Evolutionary conservation across 2,888 invertebrate genomes (phyloP), one percentile per base, ranked within the genome.

Genomic region (Petrolisthes cinctipes): DNA sequence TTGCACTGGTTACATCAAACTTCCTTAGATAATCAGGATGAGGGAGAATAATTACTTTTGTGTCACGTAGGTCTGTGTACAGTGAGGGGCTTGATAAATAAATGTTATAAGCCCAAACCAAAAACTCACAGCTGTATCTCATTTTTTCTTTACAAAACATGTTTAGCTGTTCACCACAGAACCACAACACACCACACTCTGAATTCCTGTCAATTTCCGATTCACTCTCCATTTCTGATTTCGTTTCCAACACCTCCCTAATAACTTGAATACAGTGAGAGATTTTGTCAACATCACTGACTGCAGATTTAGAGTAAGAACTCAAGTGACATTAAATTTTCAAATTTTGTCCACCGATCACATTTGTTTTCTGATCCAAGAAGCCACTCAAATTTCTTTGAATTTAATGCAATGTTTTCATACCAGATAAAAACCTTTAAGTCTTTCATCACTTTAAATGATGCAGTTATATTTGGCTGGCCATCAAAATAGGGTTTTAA

Each of bases 371-470:
- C 82, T 57, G 82, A 61, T 61, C 82, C 82, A 17, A 82, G 37
- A 53, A 80, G 9, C 80, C 80, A 61, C 17, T 61, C 17, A 17
- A 61, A 61, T 61, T 61, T 61, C 17, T 20, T 73, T 73, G 4
- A 73, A 82, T 82, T 23, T 56, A 82, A 61, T 17, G 1, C 20
- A 20, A 3, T 61, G 82, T 61, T 54, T 61, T 82, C 82, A 82
- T 82, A 61, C 82, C 54, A 82, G 61, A 61, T 57, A 7, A 17
- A 17, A 61, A 61, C 61, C 61, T 61, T 61, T 37, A 83, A 83
- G 71, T 83, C 83, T 53, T 71, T 53, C 83, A 83, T 83, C 71
- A 83, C 83, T 83, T 83, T 83, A 17, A 83, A 83, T 23, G 83
- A 83, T 68, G 57, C 37, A 71, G 20, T 83, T 23, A 83, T 37